Percentiles rank a stretch among this genome's conserved stretches.
phyloP scores from a whole-genome alignment of 2,888 invertebrate species.

The Yponomeuta evonymella region DNA sequence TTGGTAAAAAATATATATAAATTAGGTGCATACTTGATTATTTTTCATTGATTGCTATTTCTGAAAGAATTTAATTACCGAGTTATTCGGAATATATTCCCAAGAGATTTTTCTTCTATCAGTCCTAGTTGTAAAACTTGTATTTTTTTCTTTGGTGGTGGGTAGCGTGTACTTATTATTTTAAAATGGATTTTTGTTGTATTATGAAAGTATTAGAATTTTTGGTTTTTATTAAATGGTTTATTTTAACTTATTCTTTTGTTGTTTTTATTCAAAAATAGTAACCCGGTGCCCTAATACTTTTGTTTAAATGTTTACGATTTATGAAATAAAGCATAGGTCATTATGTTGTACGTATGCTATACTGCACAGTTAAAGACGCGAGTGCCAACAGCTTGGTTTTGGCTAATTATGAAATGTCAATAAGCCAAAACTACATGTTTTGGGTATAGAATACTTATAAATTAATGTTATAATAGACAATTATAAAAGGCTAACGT shows the following conservation, averaged over 20 bases:
- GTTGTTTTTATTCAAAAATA: constrained; percentile 29
- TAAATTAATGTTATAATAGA: constrained; percentile 32
- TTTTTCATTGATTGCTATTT: neutral
- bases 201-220: constrained; percentile 31
- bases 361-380: constrained; percentile 25
- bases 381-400: constrained; percentile 49
- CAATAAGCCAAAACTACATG: constrained; percentile 50
- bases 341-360: neutral
- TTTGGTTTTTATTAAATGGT: constrained; percentile 68
- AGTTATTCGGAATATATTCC: neutral
- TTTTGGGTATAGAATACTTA: constrained; percentile 16
- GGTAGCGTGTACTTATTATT: constrained; percentile 40
- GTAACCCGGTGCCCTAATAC: too few relatives aligned
- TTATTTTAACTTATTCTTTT: constrained; percentile 46
- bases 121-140: neutral
- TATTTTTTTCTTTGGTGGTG: constrained; percentile 15
- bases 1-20: too few relatives aligned
- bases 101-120: neutral
- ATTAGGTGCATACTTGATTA: too few relatives aligned
- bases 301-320: neutral
- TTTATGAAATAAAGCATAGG: constrained; percentile 7
- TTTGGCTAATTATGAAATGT: constrained; percentile 56
- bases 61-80: neutral
- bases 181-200: constrained; percentile 45
- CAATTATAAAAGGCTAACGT: constrained; percentile 19